A percentile compares a stretch with the other conserved stretches of the same genome.
These are phyloP conservation scores for Clepsis dumicolana DNA, from an alignment of 2,888 invertebrate genomes.

Conservation along the genomic window DNA sequence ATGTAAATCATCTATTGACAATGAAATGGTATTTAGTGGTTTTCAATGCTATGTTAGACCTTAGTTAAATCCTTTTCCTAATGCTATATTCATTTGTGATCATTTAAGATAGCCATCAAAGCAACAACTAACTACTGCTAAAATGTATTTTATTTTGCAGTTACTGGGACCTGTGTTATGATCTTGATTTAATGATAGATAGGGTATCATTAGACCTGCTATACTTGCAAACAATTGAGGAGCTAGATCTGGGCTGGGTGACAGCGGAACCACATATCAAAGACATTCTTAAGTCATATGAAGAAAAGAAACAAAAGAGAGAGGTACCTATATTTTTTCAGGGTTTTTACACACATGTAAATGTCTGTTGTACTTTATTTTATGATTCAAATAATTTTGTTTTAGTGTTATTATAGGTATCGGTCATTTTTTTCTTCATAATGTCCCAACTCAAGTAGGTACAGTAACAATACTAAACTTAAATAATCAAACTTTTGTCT, in stretches of 20 bases:
- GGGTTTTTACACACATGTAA: no score
- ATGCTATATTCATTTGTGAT: not conserved
- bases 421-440: not conserved
- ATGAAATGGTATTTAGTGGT: no score
- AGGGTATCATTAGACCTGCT: conserved; percentile 93
- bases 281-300: conserved; percentile 89
- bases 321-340: conserved; percentile 87
- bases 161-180: conserved; percentile 95
- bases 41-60: no score
- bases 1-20: no score
- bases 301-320: conserved; percentile 92
- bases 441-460: not conserved
- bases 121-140: no score
- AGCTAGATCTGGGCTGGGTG: conserved; percentile 95
- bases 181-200: conserved; percentile 93
- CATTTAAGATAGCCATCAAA: not conserved
- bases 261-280: conserved; percentile 89
- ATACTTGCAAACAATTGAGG: conserved; percentile 94
- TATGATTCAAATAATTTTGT: no score
- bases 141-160: conserved; percentile 87
- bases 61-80: not conserved
- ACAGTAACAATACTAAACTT: not conserved
- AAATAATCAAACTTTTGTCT: not conserved
- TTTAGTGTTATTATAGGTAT: no score
- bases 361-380: no score